Evolutionary conservation across 2,888 invertebrate genomes (phyloP).

Genomic region (Leptogaster cylindrica): DNA sequence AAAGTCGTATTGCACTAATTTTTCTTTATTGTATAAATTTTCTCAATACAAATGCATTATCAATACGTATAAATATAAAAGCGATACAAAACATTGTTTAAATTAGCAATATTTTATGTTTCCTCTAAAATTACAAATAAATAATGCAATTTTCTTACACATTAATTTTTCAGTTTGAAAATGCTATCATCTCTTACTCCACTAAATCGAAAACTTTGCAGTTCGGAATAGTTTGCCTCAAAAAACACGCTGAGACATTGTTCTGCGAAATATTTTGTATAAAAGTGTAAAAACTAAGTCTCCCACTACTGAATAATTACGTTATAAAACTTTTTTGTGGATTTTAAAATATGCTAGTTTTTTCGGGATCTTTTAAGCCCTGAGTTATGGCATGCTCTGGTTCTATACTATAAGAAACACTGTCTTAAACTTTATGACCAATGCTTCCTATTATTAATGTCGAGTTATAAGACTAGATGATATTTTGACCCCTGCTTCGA

Average conservation of each 20-base stretch:
- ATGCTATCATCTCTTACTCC: conserved; percentile 23
- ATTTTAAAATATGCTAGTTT: conserved; percentile 9
- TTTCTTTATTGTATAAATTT: conserved; percentile 41
- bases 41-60: conserved; percentile 43
- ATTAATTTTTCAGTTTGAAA: conserved; percentile 18
- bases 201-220: conserved; percentile 22
- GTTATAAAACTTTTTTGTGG: conserved; percentile 22
- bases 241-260: neutral
- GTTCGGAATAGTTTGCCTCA: conserved; percentile 2
- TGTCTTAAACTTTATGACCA: neutral
- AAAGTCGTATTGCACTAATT: no score
- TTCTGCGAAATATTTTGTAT: conserved; percentile 26
- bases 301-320: conserved; percentile 6
- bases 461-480: conserved; percentile 30
- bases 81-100: conserved; percentile 46
- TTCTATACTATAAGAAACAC: conserved; percentile 2
- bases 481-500: no score
- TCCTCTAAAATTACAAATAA: conserved; percentile 27
- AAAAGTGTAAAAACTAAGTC: conserved; percentile 34
- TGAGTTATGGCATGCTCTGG: conserved; percentile 17
- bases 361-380: conserved; percentile 8
- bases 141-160: conserved; percentile 8
- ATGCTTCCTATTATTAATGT: no score
- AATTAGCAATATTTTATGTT: conserved; percentile 44
- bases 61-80: conserved; percentile 46